Base-by-base conservation (phyloP, 2,888 invertebrate genomes). In the Tetragnatha montana region DNA sequence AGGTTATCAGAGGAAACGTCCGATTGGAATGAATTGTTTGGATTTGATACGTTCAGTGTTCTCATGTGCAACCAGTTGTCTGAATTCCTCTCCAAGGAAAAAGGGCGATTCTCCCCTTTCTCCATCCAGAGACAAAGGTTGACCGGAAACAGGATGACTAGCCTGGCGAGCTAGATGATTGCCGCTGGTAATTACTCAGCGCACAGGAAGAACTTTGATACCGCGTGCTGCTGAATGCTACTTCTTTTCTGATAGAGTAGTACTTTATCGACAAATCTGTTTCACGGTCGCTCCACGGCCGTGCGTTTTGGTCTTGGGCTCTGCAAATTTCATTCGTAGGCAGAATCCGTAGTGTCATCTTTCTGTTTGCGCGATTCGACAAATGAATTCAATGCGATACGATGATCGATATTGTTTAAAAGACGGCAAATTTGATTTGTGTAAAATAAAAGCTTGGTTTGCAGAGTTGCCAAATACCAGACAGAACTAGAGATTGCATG, bases 101-200 rank as follows among this genome's bases (percentile, higher is more conserved):
- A 84, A 75, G 73, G 73, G 21, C 21, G 21, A 21, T 51, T 80
- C 68, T 22, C 22, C 79, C 68, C 60, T 68, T 51, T 81, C 81
- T 47, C 14, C n/a, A 51, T 74, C 19, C 8, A 68, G 69, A 87
- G 76, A 87, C 87, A 87, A 87, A 87, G 87, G 87, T 81, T 87
- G 81, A 75, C 87, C 87, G 87, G 87, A 87, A 87, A 87, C 84
- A 75, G 84, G 84, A 84, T 87, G 81, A 76, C 69, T 75, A 50
- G 69, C 75, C n/a, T 60, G 68, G 69, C 47, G 81, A 81, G 70
- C 81, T 49, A 85, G 68, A 70, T 81, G 76, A 87, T 87, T 81
- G 76, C 81, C 60, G 50, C 80, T 21, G 21, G 76, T 87, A 87
- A 87, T 87, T 81, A 80, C 84, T 69, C 76, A 49, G 51, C 10